Evolutionary conservation across 2,888 invertebrate genomes (phyloP), one percentile per base, ranked within the genome.

Genomic region (Drosophila engyochracea): DNA sequence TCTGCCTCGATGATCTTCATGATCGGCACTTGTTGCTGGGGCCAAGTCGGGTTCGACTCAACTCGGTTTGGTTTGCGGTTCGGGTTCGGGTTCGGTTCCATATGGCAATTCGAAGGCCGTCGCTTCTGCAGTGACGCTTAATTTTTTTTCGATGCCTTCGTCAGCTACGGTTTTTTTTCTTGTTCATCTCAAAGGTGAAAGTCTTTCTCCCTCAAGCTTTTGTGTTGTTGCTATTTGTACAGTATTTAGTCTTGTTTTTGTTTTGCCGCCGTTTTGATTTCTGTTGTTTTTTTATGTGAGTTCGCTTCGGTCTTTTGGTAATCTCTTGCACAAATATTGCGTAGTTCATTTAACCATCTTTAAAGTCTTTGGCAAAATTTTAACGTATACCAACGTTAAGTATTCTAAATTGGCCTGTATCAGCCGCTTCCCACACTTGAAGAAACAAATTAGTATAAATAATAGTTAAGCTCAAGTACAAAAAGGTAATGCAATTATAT

Each of bases 141-240:
- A 2, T 37, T 55, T 57, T 54, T 54, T 73, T 60, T 67, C 57
- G 58, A 22, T 76, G 37, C 62, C 55, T 70, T 37, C 37, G 37
- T 74, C 72, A 58, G 44, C 41, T 61, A 73, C 66, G 47, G 25
- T 73, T 73, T 30, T 60, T 59, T 51, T 44, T 39, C 49, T 55
- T 71, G 59, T 68, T 81, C 73, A 76, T 89, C 77, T 82, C 82
- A 73, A 72, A 82, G 90, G 90, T 91, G 90, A 90, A 90, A 90
- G 90, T 90, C 89, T 90, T 90, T 90, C 91, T 83, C 90, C 89
- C 90, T 82, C 78, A 74, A 89, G 89, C 89, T 78, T 70, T 81
- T 14, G 9, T 79, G 75, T 74, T 78, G 85, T 78, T 76, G 76
- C 66, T 79, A 75, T 83, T 76, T 76, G 76, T 80, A 77, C 73